Percentiles rank a stretch among this genome's conserved stretches.
phyloP scores from a whole-genome alignment of 2,113 vertebrate species.

The Epinephelus cyanopodus region DNA sequence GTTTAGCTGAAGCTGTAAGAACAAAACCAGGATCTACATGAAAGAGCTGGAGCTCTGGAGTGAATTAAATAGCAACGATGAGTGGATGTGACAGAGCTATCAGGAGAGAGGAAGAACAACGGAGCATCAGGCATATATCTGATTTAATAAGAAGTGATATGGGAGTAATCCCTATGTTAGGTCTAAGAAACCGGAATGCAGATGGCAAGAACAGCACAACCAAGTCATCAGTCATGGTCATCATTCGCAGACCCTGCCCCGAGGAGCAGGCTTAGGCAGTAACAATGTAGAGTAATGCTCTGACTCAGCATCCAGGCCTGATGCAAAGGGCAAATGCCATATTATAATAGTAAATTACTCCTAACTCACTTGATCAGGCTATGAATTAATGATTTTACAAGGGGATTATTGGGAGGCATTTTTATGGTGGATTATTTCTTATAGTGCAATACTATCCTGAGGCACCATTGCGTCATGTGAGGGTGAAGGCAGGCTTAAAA shows the following conservation, averaged over 20 bases:
- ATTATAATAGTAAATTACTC: slow-evolving; percentile 64
- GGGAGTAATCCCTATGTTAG: slow-evolving; percentile 50
- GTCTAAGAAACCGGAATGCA: slow-evolving; percentile 53
- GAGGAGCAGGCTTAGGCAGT: slow-evolving; percentile 49
- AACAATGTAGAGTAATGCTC: slow-evolving; percentile 48
- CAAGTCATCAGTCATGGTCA: slow-evolving; percentile 63
- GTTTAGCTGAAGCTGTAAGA: slow-evolving; percentile 41
- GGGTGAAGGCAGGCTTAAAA: slow-evolving; percentile 7
- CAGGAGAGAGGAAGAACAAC: slow-evolving; percentile 49
- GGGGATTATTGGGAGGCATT: slow-evolving; percentile 44
- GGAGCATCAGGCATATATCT: slow-evolving; percentile 55
- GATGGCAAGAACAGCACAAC: slow-evolving; percentile 53
- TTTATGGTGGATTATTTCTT: slow-evolving; percentile 51
- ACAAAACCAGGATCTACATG: slow-evolving; percentile 39
- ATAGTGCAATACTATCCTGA: slow-evolving; percentile 53
- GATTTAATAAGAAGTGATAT: slow-evolving; percentile 70
- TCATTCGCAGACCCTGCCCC: slow-evolving; percentile 48
- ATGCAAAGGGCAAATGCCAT: slow-evolving; percentile 74
- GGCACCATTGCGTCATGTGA: slow-evolving; percentile 45
- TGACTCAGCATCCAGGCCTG: slow-evolving; percentile 62
- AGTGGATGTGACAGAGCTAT: slow-evolving; percentile 64
- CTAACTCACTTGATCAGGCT: slow-evolving; percentile 61
- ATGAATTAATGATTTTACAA: slow-evolving; percentile 68
- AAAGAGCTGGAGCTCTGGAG: slow-evolving; percentile 34
- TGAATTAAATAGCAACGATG: slow-evolving; percentile 60